Base-by-base conservation (phyloP, 2,797 vertebrate genomes). In the Alfaro cultratus region DNA sequence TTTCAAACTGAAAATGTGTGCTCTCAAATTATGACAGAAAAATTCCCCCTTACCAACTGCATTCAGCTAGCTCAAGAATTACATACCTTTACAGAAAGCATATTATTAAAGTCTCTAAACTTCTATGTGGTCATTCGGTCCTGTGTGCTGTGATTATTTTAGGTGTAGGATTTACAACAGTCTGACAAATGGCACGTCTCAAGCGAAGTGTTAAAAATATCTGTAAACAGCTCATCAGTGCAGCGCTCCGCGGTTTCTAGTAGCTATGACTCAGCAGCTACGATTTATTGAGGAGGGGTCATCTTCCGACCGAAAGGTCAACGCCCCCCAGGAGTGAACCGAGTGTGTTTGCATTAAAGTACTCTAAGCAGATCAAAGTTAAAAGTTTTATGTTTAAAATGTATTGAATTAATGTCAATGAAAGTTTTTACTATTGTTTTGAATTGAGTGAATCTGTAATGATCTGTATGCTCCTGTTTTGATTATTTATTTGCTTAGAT, bases 161-260 rank as follows among this genome's bases (percentile, higher is more conserved):
- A n/a, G 47, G 15, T 10, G 53, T n/a, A 45, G 73, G 74, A 76
- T 62, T 76, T 75, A 75, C 68, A 47, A 74, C 79, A 75, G 62
- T 45, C 62, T 75, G 79, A 51, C 29, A 46, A 43, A 47, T 71
- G 64, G 45, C 15, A 36, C 3, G 41, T 57, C 62, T 71, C 73
- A 16, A 80, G 41, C 51, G 43, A 71, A 43, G 79, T 70, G 62
- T 55, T 75, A 46, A 75, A 75, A 72, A 80, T 80, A 71, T 71
- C 47, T 45, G 49, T 78, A 78, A 51, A 76, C 73, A 5, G 62
- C 62, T 0, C 60, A 68, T 53, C 64, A 4, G 64, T 36, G 39
- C 31, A 53, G 1, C 16, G 47, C 13, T 53, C 67, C 3, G 15
- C 62, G 0, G 29, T 60, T 76, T 64, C 41, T 34, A 23, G 49